Evolutionary conservation across 2,797 vertebrate species (phyloP).

Genomic region (Crenuchus spilurus): DNA sequence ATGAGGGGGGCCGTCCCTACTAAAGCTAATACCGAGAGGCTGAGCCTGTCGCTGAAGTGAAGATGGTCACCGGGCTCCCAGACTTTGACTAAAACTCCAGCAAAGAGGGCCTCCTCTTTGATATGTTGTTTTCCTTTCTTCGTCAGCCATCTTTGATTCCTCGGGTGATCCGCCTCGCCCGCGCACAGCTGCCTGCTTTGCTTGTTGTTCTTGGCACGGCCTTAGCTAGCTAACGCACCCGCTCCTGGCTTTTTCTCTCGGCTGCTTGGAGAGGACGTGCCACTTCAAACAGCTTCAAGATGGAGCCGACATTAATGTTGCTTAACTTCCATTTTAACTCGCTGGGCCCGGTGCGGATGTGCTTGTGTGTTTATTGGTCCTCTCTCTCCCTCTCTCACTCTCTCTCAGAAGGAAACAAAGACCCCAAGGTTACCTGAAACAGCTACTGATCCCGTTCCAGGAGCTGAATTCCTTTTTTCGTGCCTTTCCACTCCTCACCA

Average conservation of each 20-base stretch:
- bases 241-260: slow-evolving; percentile 72
- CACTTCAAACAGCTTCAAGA: slow-evolving; percentile 72
- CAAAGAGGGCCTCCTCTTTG: slow-evolving; percentile 69
- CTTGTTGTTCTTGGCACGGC: slow-evolving; percentile 78
- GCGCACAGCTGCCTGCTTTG: slow-evolving; percentile 76
- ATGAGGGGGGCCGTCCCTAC: slow-evolving; percentile 30
- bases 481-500: slow-evolving; percentile 55
- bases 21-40: slow-evolving; percentile 41
- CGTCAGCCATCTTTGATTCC: slow-evolving; percentile 76
- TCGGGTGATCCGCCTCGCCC: slow-evolving; percentile 70
- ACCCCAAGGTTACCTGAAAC: slow-evolving; percentile 70
- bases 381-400: slow-evolving; percentile 54
- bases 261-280: slow-evolving; percentile 67
- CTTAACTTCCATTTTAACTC: slow-evolving; percentile 58
- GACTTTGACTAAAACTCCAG: slow-evolving; percentile 69
- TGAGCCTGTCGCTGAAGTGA: slow-evolving; percentile 24
- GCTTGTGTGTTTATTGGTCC: slow-evolving; percentile 38
- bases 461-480: slow-evolving; percentile 64
- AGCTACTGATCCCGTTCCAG: slow-evolving; percentile 77
- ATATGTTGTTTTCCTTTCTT: slow-evolving; percentile 74
- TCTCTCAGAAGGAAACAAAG: slow-evolving; percentile 67
- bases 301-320: slow-evolving; percentile 66
- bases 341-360: slow-evolving; percentile 11
- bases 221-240: slow-evolving; percentile 63
- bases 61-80: slow-evolving; percentile 55